Evolutionary conservation across 2,888 invertebrate species (phyloP), one percentile per base, ranked within the genome.

Genomic region (Drosophila differens): DNA sequence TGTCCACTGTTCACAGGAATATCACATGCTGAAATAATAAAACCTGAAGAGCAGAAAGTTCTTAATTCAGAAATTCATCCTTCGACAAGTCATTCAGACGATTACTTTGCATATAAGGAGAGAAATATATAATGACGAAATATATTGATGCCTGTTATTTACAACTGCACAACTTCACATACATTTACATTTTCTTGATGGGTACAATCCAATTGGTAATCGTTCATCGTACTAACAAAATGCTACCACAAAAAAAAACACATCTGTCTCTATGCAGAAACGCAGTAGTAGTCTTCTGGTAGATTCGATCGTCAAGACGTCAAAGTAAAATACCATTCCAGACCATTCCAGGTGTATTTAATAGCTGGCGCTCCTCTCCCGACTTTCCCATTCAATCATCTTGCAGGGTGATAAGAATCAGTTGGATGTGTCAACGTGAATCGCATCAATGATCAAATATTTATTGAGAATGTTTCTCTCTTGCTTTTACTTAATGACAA

Each of bases 1-100:
- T 37, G 41, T 30, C 28, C 14, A 28, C 47, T 47, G 28, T 28
- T 67, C n/a, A 47, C 22, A 39, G 19, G n/a, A 16, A 47, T 67
- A 22, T 35, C 62, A 47, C n/a, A 28, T 52, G 22, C 41, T 37
- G 3, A 49, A 49, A 49, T 37, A 19, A 59, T 25, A 25, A 47
- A 25, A 7, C 16, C 16, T 16, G 25, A 51, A 19, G 19, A 30
- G 19, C 19, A 30, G 19, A 25, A 30, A 51, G 51, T 30, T 51
- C 5, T 19, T 28, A 51, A 51, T 51, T 19, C 19, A 6, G 28
- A 28, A 51, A 19, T 6, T 10, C 12, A 30, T 51, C 5, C 19
- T 19, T 30, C 10, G 25, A 30, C 28, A 47, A 47, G 4, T 25
- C 25, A 9, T 47, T 25, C 47, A 16, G 25, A 25, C 9, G 16